These are phyloP conservation scores for Melanocharis versteri DNA, from an alignment of 2,113 vertebrate genomes.

Conservation along the genomic window DNA sequence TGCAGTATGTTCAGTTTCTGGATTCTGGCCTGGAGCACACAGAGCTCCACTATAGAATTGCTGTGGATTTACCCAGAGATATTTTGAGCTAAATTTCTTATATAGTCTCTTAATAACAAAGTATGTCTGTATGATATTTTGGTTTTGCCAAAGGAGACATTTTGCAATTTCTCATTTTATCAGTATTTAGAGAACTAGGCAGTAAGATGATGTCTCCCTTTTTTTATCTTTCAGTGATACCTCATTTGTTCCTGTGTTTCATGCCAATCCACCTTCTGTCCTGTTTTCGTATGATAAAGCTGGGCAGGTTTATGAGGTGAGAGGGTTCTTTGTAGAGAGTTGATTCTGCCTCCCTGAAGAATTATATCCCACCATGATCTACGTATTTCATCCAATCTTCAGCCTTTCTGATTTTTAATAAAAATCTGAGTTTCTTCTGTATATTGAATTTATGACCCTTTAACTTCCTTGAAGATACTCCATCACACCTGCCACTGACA, in stretches of 20 bases:
- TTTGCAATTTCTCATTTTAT: neutral
- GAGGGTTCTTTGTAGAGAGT: neutral
- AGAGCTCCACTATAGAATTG: neutral
- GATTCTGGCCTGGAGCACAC: neutral
- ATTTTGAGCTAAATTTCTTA: neutral
- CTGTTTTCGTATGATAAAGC: slow-evolving; percentile 84
- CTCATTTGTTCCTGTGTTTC: slow-evolving; percentile 77
- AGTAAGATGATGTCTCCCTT: neutral
- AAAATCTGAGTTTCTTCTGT: neutral
- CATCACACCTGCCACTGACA: neutral
- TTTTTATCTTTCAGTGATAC: slow-evolving; percentile 36
- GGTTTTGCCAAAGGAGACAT: neutral
- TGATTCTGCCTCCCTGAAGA: neutral
- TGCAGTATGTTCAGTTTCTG: neutral
- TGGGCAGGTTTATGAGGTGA: slow-evolving; percentile 89
- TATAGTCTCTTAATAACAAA: neutral
- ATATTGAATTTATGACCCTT: neutral
- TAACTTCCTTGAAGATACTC: neutral
- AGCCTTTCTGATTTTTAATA: neutral
- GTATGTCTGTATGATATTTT: neutral
- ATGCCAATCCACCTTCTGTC: slow-evolving; percentile 79
- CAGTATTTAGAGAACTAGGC: neutral
- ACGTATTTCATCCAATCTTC: neutral
- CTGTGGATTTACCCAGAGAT: neutral
- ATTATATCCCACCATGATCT: neutral